Evolutionary conservation across 2,113 vertebrate species (phyloP), one percentile per base, ranked within the genome.

Genomic region (Corythaeola cristata): DNA sequence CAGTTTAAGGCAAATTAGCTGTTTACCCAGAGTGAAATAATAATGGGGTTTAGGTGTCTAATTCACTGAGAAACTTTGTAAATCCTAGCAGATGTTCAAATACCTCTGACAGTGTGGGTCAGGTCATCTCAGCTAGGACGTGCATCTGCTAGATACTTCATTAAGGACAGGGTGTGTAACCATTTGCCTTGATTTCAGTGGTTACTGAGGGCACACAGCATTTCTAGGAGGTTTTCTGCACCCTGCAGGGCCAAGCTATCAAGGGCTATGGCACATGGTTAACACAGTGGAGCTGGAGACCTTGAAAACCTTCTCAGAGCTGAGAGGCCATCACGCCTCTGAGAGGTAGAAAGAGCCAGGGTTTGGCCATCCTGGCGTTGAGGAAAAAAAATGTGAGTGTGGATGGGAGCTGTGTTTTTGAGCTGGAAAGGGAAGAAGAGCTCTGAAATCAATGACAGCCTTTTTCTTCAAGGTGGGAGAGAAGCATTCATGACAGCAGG

Each of bases 1-100:
- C 81, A 80, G 45, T 55, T 93, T 87, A 92, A 89, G 77, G 86
- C 89, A 86, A 86, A 84, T 85, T 6, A 89, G 18, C 30, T 86
- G 15, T 49, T 60, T 79, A 64, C 22, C 50, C 55, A 81, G 12
- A 89, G 39, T 26, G 26, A 89, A 90, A 55, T 35, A 64, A 21
- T 37, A 55, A 66, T 41, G 44, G 30, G 9, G 4, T 72, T 90
- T 27, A 37, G 19, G 15, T 49, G 27, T 37, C 20, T 52, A 69
- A 64, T 6, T 56, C 63, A 66, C 17, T 60, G 37, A 64, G 33
- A 75, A 78, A 39, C 35, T 53, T 3, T 50, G 32, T 22, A 64
- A 63, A 85, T 32, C 30, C 49, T 16, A 52, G 11, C 19, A 89
- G 49, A 49, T 5, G 35, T 23, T 19, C 39, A 50, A 81, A 66